A percentile compares a stretch with the other conserved stretches of the same genome.
Evolutionary conservation across 1,140 invertebrate species (phyloP).

Genomic region (Acyrthosiphon pisum): DNA sequence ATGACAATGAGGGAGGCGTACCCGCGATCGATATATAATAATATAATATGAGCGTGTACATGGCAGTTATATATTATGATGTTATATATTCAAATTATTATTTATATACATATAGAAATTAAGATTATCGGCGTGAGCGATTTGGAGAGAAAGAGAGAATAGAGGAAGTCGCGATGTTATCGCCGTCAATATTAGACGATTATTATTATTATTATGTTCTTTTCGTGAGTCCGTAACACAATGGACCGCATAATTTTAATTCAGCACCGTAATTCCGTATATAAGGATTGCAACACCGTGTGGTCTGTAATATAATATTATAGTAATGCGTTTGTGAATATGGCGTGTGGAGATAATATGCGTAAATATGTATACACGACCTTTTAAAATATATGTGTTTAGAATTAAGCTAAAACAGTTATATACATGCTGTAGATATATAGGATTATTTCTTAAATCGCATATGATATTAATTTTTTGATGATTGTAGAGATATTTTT

Average conservation of each 20-base stretch:
- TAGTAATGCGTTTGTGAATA: neutral
- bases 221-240: neutral
- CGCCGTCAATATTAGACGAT: neutral
- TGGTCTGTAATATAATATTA: neutral
- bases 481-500: neutral
- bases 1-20: slow-evolving; percentile 33
- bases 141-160: slow-evolving; percentile 10
- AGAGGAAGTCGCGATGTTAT: neutral
- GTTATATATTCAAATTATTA: neutral
- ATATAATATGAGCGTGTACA: neutral
- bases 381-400: neutral
- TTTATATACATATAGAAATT: neutral
- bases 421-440: too few relatives aligned
- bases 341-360: neutral
- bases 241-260: neutral
- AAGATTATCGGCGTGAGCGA: neutral
- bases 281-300: neutral
- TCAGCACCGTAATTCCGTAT: neutral
- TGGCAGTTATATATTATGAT: neutral
- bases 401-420: too few relatives aligned
- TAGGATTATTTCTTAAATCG: neutral
- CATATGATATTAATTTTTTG: neutral
- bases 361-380: neutral
- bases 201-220: slow-evolving; percentile 7
- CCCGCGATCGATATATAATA: neutral